Conservation (phyloP, 2,113 vertebrate species). For the Passer domesticus region DNA sequence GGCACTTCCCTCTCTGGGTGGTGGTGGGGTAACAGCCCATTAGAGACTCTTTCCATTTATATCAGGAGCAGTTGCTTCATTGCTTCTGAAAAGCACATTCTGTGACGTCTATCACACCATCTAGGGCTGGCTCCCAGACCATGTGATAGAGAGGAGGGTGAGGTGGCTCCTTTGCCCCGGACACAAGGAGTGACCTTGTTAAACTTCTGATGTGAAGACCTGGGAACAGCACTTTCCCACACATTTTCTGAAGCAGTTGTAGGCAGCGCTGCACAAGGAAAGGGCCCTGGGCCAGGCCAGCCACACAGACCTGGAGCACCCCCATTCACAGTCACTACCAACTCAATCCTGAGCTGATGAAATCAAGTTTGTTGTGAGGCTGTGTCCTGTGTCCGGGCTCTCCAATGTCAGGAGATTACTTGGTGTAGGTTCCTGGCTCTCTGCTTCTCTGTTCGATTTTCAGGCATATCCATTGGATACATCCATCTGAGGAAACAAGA, state of each 20-base stretch:
- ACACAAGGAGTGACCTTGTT: neutral
- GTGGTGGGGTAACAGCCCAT: neutral
- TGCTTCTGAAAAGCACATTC: neutral
- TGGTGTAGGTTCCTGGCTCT: neutral
- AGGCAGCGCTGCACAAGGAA: neutral
- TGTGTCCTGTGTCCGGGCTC: neutral
- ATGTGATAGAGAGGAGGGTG: accelerated
- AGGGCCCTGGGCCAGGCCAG: neutral
- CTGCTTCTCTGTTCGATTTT: neutral
- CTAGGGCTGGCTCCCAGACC: neutral
- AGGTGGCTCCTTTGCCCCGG: neutral
- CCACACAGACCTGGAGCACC: neutral
- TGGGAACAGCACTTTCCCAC: neutral
- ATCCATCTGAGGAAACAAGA: neutral
- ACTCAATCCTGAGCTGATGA: neutral
- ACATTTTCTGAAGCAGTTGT: neutral
- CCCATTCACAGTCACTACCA: neutral
- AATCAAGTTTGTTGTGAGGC: neutral
- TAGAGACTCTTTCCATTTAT: neutral
- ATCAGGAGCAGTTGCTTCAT: neutral
- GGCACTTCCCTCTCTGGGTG: accelerated
- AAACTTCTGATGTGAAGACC: neutral
- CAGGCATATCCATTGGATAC: neutral
- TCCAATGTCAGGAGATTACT: neutral
- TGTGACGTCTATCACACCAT: neutral